phyloP scores from a whole-genome alignment of 2,797 vertebrate genomes.

The Cossypha caffra region DNA sequence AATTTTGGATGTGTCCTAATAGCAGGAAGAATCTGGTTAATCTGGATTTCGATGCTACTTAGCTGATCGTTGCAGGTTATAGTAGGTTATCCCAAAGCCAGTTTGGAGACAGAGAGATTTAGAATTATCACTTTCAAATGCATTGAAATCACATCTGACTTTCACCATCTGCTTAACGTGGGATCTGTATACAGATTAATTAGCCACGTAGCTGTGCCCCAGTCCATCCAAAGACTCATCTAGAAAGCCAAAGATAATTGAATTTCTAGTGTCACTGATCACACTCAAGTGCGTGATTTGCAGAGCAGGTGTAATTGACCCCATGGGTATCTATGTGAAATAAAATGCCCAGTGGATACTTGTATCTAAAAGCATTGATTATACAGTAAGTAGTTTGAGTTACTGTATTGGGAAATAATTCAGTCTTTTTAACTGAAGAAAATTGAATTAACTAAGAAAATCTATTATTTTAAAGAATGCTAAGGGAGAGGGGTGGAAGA shows the following conservation, averaged over 20 bases:
- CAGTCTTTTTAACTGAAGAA: not conserved
- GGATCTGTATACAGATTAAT: conserved; percentile 17
- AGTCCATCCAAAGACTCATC: not conserved
- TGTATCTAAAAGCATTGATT: not conserved
- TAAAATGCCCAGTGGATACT: not conserved
- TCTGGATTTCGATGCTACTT: not conserved
- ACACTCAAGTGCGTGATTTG: not conserved
- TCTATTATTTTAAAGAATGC: not conserved
- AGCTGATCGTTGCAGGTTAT: not conserved
- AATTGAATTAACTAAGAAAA: not conserved
- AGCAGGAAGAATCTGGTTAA: not conserved
- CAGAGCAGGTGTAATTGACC: not conserved
- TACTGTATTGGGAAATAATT: not conserved
- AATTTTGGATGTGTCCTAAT: not conserved
- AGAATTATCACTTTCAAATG: conserved; percentile 39
- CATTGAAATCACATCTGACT: conserved; percentile 49
- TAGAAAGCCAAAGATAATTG: not conserved
- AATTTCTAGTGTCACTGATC: not conserved
- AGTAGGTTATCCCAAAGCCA: not conserved
- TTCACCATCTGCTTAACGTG: conserved; percentile 57
- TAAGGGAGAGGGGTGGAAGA: not conserved
- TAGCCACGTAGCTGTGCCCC: not conserved
- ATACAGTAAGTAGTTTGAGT: not conserved
- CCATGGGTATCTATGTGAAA: not conserved
- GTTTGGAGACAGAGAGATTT: conserved; percentile 44